Conservation (phyloP, 1,140 invertebrate species). For the Heliconius nattereri region DNA sequence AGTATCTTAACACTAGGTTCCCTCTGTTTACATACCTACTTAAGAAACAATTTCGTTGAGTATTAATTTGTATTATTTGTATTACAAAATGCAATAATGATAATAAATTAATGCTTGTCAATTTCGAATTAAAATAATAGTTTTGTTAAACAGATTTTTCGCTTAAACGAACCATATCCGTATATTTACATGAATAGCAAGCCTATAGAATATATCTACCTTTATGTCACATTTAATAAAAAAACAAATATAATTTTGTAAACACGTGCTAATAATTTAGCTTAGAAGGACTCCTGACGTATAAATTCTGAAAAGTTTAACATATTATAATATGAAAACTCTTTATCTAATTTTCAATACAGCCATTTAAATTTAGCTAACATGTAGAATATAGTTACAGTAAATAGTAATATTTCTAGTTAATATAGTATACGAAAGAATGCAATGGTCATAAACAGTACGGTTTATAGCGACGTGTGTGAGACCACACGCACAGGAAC, state of each 20-base stretch:
- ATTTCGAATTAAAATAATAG: background rate
- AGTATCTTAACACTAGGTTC: too few relatives aligned
- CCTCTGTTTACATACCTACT: too few relatives aligned
- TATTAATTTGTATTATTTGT: too few relatives aligned
- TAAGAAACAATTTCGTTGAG: too few relatives aligned
- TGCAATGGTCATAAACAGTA: conserved; percentile 14
- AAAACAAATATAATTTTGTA: background rate
- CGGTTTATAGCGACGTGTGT: background rate
- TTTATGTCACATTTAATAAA: background rate
- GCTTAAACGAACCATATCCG: background rate
- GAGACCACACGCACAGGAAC: conserved; percentile 10
- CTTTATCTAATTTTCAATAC: background rate
- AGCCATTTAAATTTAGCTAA: conserved; percentile 11
- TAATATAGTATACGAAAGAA: conserved; percentile 13
- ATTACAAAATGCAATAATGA: too few relatives aligned
- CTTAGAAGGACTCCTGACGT: background rate
- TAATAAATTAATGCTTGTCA: background rate
- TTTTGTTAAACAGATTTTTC: background rate
- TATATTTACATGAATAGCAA: background rate
- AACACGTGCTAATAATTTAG: background rate
- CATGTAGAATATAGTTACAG: conserved; percentile 6
- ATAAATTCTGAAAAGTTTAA: background rate
- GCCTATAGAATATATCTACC: background rate
- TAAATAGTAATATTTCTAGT: conserved; percentile 5
- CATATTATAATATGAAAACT: background rate